These are phyloP conservation scores for Sebastes nivosus DNA, from an alignment of 2,797 vertebrate genomes.

Conservation along the genomic window DNA sequence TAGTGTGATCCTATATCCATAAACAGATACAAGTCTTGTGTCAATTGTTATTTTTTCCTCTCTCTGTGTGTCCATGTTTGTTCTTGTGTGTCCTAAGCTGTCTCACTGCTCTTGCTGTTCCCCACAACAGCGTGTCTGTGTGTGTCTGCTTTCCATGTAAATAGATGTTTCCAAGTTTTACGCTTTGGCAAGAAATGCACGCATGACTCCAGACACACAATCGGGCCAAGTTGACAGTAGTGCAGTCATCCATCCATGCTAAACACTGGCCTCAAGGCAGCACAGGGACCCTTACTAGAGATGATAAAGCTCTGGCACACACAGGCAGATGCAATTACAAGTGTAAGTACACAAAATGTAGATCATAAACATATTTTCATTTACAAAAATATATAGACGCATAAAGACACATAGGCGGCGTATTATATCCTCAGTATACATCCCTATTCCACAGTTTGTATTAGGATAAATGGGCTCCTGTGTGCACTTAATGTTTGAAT, in stretches of 20 bases:
- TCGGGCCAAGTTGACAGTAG: not conserved
- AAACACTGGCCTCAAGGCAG: slow-evolving; percentile 14
- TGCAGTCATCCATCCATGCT: not conserved
- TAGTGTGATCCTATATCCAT: not conserved
- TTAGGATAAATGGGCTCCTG: slow-evolving; percentile 25
- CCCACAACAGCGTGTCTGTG: not conserved
- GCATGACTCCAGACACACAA: not conserved
- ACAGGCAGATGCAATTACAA: not conserved
- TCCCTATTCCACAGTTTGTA: slow-evolving; percentile 9
- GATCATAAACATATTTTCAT: slow-evolving; percentile 5
- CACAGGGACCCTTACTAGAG: not conserved
- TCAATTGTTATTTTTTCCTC: not conserved
- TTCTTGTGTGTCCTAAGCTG: slow-evolving; percentile 1
- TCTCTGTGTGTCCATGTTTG: not conserved
- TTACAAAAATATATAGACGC: slow-evolving; percentile 3
- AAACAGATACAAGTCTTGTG: not conserved
- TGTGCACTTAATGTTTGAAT: slow-evolving; percentile 43
- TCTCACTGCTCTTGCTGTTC: not conserved
- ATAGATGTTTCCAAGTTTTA: not conserved
- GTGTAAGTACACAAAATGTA: not conserved
- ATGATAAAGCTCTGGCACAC: slow-evolving; percentile 8
- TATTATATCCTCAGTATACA: not conserved
- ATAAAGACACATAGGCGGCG: not conserved
- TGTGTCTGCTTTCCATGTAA: not conserved
- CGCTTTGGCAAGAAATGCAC: slow-evolving; percentile 2